Conservation (phyloP, 2,113 vertebrate genomes). For the Cyphomyrus plagiostoma region DNA sequence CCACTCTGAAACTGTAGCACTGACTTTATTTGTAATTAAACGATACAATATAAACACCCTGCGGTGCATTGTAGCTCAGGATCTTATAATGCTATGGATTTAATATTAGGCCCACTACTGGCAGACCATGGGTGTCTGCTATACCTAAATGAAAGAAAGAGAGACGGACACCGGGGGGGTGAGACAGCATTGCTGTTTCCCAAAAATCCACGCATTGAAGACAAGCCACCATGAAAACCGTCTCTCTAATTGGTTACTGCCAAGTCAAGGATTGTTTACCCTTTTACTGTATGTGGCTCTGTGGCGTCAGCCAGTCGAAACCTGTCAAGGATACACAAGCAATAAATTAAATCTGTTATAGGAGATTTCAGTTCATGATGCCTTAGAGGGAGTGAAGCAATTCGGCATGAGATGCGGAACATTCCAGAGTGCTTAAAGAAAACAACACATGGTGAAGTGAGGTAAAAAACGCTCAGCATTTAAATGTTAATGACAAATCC, state of each 20-base stretch:
- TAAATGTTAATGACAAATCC: constrained; percentile 23
- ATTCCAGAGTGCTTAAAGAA: constrained; percentile 19
- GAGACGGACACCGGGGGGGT: neutral
- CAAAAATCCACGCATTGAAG: neutral
- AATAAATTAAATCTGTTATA: neutral
- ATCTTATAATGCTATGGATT: neutral
- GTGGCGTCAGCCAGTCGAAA: neutral
- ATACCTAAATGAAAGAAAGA: neutral
- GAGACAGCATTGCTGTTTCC: neutral
- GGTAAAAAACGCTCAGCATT: constrained; percentile 15
- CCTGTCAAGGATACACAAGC: neutral
- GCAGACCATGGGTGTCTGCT: neutral
- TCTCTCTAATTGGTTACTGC: neutral
- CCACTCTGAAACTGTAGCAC: neutral
- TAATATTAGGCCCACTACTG: neutral
- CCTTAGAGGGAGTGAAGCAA: neutral
- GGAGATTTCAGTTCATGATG: neutral
- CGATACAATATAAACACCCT: neutral
- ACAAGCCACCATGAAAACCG: neutral
- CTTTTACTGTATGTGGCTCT: neutral
- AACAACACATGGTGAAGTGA: constrained; percentile 33
- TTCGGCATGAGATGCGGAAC: neutral
- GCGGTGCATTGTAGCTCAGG: neutral
- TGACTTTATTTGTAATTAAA: neutral
- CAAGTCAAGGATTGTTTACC: neutral